A percentile compares a stretch with the other conserved stretches of the same genome.
Conservation (phyloP, 1,140 invertebrate genomes). For the Triops longicaudatus region DNA sequence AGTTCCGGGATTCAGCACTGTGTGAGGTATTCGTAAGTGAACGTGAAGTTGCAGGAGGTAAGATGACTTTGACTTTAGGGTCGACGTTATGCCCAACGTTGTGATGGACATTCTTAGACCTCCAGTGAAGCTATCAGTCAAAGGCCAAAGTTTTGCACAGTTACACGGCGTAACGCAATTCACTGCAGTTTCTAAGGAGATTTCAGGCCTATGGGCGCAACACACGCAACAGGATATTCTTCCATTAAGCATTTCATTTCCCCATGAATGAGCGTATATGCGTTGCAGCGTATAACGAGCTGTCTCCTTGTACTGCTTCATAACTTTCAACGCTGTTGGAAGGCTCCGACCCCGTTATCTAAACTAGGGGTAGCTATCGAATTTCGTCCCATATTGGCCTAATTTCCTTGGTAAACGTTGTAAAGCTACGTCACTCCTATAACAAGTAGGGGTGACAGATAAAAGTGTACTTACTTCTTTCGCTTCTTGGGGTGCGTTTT, state of each 20-base stretch:
- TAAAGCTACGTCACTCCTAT: too few species aligned
- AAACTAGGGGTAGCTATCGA: neutral
- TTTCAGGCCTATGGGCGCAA: too few species aligned
- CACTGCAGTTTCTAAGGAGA: neutral
- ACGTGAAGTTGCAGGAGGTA: neutral
- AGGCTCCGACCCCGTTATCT: neutral
- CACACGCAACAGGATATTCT: too few species aligned
- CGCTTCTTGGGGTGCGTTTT: neutral
- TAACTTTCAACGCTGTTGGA: neutral
- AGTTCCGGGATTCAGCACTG: neutral
- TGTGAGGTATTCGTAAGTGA: neutral
- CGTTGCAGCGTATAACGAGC: neutral
- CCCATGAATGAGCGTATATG: neutral
- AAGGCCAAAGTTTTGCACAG: neutral
- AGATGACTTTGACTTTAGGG: neutral
- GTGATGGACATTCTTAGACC: neutral
- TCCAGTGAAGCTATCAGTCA: conserved; percentile 11
- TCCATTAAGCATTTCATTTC: too few species aligned
- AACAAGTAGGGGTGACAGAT: neutral
- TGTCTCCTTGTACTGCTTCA: neutral
- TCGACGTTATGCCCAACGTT: too few species aligned
- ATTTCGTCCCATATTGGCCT: too few species aligned
- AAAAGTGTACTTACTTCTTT: neutral
- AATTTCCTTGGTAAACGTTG: too few species aligned
- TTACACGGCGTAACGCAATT: neutral